Evolutionary conservation across 2,113 vertebrate species (phyloP), one percentile per base, ranked within the genome.

Genomic region (Podarcis raffonei): DNA sequence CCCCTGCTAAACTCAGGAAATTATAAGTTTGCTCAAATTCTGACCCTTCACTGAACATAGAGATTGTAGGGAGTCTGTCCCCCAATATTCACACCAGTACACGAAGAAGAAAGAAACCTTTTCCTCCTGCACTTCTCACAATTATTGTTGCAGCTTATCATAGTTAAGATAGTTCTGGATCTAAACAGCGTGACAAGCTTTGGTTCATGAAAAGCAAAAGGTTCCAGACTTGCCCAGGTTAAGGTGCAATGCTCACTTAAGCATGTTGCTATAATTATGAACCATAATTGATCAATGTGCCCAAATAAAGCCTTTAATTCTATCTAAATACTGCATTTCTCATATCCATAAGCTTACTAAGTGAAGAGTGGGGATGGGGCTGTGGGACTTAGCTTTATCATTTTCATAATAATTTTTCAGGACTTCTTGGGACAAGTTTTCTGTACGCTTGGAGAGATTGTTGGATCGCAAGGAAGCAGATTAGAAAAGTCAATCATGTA

Each of bases 361-460:
- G 20, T 5, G 4, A 6, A 87, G 87, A 20, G 2, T 71, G 25
- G 66, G 32, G n/a, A 53, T 83, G n/a, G 2, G 42, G 82, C 82
- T 35, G 16, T 59, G 53, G 92, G 92, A 83, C 5, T 0, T 74
- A 90, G 90, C 2, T 66, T 76, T 87, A 91, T 82, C 71, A 30
- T 72, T 23, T 74, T 74, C 79, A 35, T 92, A 48, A 90, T 95
- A 96, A 23, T 91, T 89, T 96, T 95, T 90, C 96, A 99, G 99
- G 99, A 99, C 93, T 99, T 99, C 94, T 97, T 99, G 96, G 99
- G 99, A 91, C 99, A 99, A 94, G 98, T 98, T 78, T 96, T 97
- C 92, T 99, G 98, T 94, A 98, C 99, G 3, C 95, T 99, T 59
- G 99, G 99, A 90, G 99, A 99, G 95, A 97, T 99, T 94, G 99